These are phyloP conservation scores for Kradibia gibbosae DNA, from an alignment of 1,140 invertebrate species.

Conservation along the genomic window DNA sequence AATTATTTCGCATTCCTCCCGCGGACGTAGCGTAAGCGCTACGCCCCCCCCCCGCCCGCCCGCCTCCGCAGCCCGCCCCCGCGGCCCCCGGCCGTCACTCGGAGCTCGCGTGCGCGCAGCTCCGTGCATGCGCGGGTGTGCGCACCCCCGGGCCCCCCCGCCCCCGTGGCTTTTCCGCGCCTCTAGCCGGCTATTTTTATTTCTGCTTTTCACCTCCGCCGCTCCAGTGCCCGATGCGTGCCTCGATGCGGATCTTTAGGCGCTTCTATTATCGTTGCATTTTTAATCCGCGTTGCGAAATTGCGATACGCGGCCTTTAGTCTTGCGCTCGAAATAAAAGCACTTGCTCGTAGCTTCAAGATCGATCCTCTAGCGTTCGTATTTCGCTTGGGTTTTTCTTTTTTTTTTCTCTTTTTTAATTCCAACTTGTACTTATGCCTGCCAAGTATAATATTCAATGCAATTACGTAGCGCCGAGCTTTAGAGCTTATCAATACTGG, in stretches of 20 bases:
- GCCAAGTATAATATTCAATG: not conserved
- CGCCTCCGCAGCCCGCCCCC: slow-evolving; percentile 1
- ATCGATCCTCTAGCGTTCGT: not conserved
- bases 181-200: not conserved
- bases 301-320: not conserved
- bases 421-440: not conserved
- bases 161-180: not conserved
- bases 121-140: not conserved
- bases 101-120: slow-evolving; percentile 14
- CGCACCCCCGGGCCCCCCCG: slow-evolving; percentile 39
- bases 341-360: not conserved
- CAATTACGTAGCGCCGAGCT: not conserved
- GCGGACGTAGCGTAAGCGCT: slow-evolving; percentile 23
- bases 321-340: not conserved
- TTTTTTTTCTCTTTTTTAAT: not conserved
- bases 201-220: not conserved
- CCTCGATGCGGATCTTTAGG: not conserved
- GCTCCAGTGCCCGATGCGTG: not conserved
- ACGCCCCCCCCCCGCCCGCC: not conserved
- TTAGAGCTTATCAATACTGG: not conserved
- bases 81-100: slow-evolving; percentile 12
- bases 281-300: not conserved
- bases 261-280: not conserved
- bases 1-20: slow-evolving; percentile 44
- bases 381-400: not conserved